Conservation (phyloP, 2,797 vertebrate species). For the Vipera ursinii region DNA sequence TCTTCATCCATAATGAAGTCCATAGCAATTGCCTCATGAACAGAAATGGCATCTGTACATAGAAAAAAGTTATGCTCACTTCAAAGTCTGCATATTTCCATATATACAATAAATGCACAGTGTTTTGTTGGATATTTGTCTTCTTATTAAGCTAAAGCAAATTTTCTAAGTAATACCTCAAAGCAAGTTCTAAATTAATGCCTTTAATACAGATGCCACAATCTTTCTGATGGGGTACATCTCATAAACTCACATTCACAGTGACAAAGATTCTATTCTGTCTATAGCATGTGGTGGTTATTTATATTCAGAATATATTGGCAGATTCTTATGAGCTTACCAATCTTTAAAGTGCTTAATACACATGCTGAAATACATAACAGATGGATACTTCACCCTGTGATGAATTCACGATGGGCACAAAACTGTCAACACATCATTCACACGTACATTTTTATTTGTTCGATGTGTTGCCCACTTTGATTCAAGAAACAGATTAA, state of each 20-base stretch:
- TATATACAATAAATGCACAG: not conserved
- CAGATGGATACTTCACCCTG: constrained; percentile 47
- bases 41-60: not conserved
- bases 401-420: constrained; percentile 28
- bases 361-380: constrained; percentile 25
- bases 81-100: not conserved
- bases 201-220: constrained; percentile 3
- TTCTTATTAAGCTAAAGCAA: not conserved
- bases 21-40: not conserved
- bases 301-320: constrained; percentile 24
- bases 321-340: constrained; percentile 8
- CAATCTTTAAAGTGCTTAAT: constrained; percentile 29
- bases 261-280: constrained; percentile 17
- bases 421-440: constrained; percentile 20
- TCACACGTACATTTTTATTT: constrained; percentile 33
- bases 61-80: not conserved
- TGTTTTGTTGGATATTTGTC: not conserved
- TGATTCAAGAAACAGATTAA: constrained; percentile 25
- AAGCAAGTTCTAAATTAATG: not conserved
- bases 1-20: not conserved
- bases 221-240: constrained; percentile 17
- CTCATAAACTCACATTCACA: constrained; percentile 4
- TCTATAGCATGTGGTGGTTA: constrained; percentile 33
- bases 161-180: not conserved
- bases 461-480: constrained; percentile 40